These are phyloP conservation scores for Plutomurus gul DNA, from an alignment of 1,140 invertebrate species.

Conservation along the genomic window DNA sequence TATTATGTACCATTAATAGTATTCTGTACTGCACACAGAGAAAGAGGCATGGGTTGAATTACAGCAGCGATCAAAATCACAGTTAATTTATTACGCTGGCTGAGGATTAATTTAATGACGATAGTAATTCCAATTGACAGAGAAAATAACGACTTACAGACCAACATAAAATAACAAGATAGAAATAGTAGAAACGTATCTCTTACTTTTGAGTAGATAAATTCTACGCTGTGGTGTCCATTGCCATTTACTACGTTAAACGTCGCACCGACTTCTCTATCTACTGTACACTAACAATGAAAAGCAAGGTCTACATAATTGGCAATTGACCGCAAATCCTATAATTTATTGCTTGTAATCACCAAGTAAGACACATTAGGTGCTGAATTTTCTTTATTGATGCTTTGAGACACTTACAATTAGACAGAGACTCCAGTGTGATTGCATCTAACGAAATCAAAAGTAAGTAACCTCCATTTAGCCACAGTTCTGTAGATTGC, in stretches of 20 bases:
- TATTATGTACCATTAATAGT: neutral
- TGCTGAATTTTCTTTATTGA: conserved; percentile 2
- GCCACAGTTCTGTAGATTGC: too few species aligned
- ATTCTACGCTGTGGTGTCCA: neutral
- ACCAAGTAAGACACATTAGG: neutral
- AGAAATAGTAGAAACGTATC: neutral
- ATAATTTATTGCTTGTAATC: conserved; percentile 18
- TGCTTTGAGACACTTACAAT: neutral
- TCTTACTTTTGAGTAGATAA: neutral
- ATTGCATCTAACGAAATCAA: too few species aligned
- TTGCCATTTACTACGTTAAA: too few species aligned
- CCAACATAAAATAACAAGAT: neutral
- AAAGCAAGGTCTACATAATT: conserved; percentile 3
- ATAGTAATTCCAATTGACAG: neutral
- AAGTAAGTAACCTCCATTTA: too few species aligned
- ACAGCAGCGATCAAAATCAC: neutral
- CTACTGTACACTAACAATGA: neutral
- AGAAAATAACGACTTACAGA: neutral
- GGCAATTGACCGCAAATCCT: conserved; percentile 16
- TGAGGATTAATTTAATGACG: neutral
- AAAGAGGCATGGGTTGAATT: neutral
- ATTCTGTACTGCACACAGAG: neutral
- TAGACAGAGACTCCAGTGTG: too few species aligned
- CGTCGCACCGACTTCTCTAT: neutral
- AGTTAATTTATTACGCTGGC: neutral